phyloP scores from a whole-genome alignment of 1,140 invertebrate species.

The Stegodyphus mimosarum region DNA sequence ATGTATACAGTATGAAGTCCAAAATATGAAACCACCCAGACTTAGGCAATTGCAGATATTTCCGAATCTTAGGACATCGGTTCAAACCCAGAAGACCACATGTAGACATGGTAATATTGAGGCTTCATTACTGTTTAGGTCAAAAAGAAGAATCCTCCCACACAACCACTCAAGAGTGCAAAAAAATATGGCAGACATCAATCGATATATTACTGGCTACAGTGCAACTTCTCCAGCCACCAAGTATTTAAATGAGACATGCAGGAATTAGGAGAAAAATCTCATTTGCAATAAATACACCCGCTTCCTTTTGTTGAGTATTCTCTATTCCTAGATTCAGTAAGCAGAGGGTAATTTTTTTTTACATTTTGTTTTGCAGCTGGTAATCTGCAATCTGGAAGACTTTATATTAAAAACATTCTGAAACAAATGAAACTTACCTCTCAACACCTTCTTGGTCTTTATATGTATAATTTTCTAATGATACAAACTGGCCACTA shows the following conservation, averaged over 20 bases:
- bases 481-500: conserved; percentile 26
- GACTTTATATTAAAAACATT: background rate
- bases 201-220: too few relatives aligned
- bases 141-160: too few relatives aligned
- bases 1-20: too few relatives aligned
- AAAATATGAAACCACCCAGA: too few relatives aligned
- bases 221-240: background rate
- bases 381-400: background rate
- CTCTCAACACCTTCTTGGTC: conserved; percentile 42
- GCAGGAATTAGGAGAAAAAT: background rate
- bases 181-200: too few relatives aligned
- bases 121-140: too few relatives aligned
- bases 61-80: too few relatives aligned
- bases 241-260: background rate
- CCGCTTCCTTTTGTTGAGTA: background rate
- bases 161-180: too few relatives aligned
- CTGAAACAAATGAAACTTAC: background rate
- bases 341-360: background rate
- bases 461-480: conserved; percentile 53
- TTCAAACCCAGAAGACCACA: too few relatives aligned
- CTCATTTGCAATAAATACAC: background rate
- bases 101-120: too few relatives aligned
- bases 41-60: too few relatives aligned
- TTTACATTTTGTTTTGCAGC: background rate
- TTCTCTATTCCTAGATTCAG: too few relatives aligned